Evolutionary conservation across 2,113 vertebrate genomes (phyloP).

Genomic region (Dicaeum eximium): DNA sequence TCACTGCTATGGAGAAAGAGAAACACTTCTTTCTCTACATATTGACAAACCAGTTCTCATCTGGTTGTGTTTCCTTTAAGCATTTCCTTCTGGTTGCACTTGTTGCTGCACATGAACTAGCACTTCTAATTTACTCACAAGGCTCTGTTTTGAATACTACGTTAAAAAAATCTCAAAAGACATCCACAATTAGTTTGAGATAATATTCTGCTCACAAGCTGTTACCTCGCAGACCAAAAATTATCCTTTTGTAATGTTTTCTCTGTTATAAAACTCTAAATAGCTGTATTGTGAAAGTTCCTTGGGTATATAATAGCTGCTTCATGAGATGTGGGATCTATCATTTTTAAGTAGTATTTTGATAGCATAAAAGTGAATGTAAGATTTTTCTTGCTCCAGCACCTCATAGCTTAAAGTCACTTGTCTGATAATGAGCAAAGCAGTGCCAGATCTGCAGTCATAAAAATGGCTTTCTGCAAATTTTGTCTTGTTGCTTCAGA

Average conservation of each 20-base stretch:
- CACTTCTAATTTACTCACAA: constrained; percentile 17
- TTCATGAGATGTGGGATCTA: neutral
- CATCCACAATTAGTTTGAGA: neutral
- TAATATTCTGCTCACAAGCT: neutral
- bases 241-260: neutral
- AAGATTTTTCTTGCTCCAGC: neutral
- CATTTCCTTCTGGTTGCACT: neutral
- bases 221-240: neutral
- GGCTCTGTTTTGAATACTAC: constrained; percentile 26
- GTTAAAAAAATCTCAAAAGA: neutral
- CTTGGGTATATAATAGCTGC: neutral
- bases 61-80: neutral
- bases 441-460: neutral
- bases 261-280: neutral
- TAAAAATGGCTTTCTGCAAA: constrained; percentile 30
- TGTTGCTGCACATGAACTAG: neutral
- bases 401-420: constrained; percentile 3
- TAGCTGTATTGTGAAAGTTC: constrained; percentile 10
- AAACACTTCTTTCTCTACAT: neutral
- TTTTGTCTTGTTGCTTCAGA: constrained; percentile 3
- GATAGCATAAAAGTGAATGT: neutral
- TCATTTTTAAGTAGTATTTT: neutral
- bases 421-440: constrained; percentile 41
- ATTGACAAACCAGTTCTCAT: neutral
- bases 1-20: neutral